A percentile compares a stretch with the other conserved stretches of the same genome.
phyloP scores from a whole-genome alignment of 2,113 vertebrate genomes.

The Dicentrarchus labrax region DNA sequence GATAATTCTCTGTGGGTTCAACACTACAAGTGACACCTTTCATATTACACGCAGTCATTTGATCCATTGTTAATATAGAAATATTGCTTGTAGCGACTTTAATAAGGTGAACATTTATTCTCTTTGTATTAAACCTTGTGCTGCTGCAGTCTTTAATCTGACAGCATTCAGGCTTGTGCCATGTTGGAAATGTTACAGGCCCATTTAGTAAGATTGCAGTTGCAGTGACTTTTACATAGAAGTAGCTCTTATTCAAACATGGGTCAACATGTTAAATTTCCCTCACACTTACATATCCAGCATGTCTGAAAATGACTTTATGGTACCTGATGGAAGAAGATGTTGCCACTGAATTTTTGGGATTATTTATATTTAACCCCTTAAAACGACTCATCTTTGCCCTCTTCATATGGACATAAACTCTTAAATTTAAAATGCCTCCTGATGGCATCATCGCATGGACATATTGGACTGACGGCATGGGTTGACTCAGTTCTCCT shows the following conservation, averaged over 20 bases:
- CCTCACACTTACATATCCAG: neutral
- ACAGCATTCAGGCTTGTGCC: neutral
- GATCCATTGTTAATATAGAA: neutral
- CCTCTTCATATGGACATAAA: constrained; percentile 5
- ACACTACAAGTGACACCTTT: neutral
- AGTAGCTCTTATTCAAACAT: neutral
- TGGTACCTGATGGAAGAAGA: neutral
- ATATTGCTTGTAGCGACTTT: neutral
- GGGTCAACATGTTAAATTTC: neutral
- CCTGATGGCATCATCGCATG: constrained; percentile 36
- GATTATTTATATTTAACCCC: neutral
- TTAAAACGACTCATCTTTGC: neutral
- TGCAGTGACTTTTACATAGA: neutral
- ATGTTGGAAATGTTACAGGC: neutral
- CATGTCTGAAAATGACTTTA: neutral
- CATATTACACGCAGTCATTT: neutral
- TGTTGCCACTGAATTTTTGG: neutral
- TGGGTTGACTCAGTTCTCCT: constrained; percentile 40
- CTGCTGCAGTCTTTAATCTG: neutral
- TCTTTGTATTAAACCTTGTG: neutral
- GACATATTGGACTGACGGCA: constrained; percentile 61
- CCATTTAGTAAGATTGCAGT: neutral
- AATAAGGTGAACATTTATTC: neutral
- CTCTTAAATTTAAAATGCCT: constrained; percentile 31
- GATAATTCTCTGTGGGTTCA: neutral